Base-by-base conservation (phyloP, 2,888 invertebrate genomes). In the Rhaphigaster nebulosa region DNA sequence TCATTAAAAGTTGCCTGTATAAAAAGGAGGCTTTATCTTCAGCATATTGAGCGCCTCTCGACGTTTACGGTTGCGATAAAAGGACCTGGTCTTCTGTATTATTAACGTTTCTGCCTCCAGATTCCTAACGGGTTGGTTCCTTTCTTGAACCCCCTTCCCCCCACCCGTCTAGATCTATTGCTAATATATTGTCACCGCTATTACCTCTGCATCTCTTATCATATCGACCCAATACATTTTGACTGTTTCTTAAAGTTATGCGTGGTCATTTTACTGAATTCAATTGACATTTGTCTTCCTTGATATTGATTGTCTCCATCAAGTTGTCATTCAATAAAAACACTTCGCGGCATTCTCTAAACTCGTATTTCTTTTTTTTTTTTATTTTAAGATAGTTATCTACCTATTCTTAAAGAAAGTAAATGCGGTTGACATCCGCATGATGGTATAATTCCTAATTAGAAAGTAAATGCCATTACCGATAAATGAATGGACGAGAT, bases 21-120 rank as follows among this genome's bases (percentile, higher is more conserved):
- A 84, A 84, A 84, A 84, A 84, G 84, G 84, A n/a, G 84, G 45
- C 84, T 84, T 84, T 84, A 84, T 84, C 45, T 15, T 41, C 26
- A 26, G 41, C 45, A 45, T 84, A 84, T 84, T 84, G 84, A 84
- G 45, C 41, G 84, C 23, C 45, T 2, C 41, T 41, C 45, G 45
- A 84, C 84, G 84, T 84, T 84, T 84, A 84, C 84, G 84, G 84
- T 84, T 45, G 84, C 84, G 84, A 84, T 84, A 84, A 84, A 84
- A 84, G 45, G 84, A 45, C 41, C 80, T 41, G 80, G 41, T 23
- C 84, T n/a, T 84, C 84, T 84, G 45, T 84, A 84, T 84, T 84
- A 84, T 84, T 45, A 84, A 84, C 84, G 45, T 84, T 84, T 41
- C 41, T 45, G 45, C n/a, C 84, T 45, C 26, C 13, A 84, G 84